Percentiles rank a stretch among this genome's conserved stretches.
Evolutionary conservation across 1,140 invertebrate genomes (phyloP).

Genomic region (Venturia canescens): DNA sequence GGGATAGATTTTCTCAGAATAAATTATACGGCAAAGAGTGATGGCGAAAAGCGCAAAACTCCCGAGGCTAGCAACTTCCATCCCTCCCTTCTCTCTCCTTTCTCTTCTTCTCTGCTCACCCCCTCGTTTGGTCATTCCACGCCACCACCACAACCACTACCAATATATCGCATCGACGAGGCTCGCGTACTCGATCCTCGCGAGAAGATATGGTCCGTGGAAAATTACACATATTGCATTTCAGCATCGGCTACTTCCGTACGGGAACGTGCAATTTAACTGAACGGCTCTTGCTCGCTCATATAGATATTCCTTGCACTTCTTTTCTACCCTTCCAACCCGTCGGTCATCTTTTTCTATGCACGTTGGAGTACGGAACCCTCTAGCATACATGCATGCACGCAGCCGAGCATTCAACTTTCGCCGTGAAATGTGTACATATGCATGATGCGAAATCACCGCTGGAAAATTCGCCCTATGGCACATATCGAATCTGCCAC

Average conservation of each 20-base stretch:
- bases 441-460: slow-evolving; percentile 37
- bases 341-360: background rate
- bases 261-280: slow-evolving; percentile 37
- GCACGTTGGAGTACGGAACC: background rate
- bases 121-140: slow-evolving; percentile 5
- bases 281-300: background rate
- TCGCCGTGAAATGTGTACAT: slow-evolving; percentile 24
- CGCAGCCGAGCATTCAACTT: background rate
- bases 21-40: slow-evolving; percentile 27
- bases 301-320: slow-evolving; percentile 20
- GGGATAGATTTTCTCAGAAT: slow-evolving; percentile 42
- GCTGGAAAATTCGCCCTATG: slow-evolving; percentile 32
- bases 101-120: slow-evolving; percentile 18
- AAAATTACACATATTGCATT: slow-evolving; percentile 44
- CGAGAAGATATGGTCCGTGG: slow-evolving; percentile 37
- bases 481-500: slow-evolving; percentile 37
- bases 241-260: slow-evolving; percentile 41
- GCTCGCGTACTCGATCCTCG: background rate
- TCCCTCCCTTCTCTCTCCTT: background rate
- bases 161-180: slow-evolving; percentile 22
- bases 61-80: slow-evolving; percentile 25
- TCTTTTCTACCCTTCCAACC: slow-evolving; percentile 1
- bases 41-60: slow-evolving; percentile 30
- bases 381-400: slow-evolving; percentile 28
- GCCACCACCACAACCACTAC: slow-evolving; percentile 2